Evolutionary conservation across 1,140 invertebrate species (phyloP).

Genomic region (Drosophila oshimai): DNA sequence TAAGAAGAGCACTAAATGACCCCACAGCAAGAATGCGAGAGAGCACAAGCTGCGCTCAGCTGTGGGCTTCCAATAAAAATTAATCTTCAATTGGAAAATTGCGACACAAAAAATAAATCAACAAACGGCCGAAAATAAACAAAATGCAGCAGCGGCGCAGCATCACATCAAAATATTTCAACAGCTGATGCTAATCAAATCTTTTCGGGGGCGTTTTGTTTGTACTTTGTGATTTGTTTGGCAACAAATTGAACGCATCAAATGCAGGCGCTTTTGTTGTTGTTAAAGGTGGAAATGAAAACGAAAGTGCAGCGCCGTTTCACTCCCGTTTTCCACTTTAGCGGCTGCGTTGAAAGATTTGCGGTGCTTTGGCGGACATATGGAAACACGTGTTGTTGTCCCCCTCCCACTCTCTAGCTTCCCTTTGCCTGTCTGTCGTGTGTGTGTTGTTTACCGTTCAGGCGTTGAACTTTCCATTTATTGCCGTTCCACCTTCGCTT

Average conservation of each 20-base stretch:
- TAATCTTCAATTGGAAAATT: constrained; percentile 67
- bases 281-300: constrained; percentile 36
- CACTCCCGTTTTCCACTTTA: constrained; percentile 31
- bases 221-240: constrained; percentile 70
- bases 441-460: constrained; percentile 52
- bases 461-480: constrained; percentile 65
- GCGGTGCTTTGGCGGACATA: constrained; percentile 70
- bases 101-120: constrained; percentile 67
- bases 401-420: neutral
- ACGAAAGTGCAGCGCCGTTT: constrained; percentile 42
- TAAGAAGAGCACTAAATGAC: constrained; percentile 17
- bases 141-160: constrained; percentile 44
- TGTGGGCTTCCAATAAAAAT: constrained; percentile 45
- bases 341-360: constrained; percentile 62
- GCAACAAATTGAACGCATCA: constrained; percentile 76
- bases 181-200: constrained; percentile 77
- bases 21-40: constrained; percentile 8
- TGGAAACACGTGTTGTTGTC: constrained; percentile 67
- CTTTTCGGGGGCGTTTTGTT: constrained; percentile 28
- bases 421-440: neutral
- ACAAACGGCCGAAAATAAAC: constrained; percentile 49
- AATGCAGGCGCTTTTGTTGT: constrained; percentile 24
- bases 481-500: constrained; percentile 48
- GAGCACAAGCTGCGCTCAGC: constrained; percentile 44
- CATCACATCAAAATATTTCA: constrained; percentile 61